Percentiles rank a stretch among this genome's conserved stretches.
These are phyloP conservation scores for Cyprinodon tularosa DNA, from an alignment of 2,113 vertebrate genomes.

Conservation along the genomic window DNA sequence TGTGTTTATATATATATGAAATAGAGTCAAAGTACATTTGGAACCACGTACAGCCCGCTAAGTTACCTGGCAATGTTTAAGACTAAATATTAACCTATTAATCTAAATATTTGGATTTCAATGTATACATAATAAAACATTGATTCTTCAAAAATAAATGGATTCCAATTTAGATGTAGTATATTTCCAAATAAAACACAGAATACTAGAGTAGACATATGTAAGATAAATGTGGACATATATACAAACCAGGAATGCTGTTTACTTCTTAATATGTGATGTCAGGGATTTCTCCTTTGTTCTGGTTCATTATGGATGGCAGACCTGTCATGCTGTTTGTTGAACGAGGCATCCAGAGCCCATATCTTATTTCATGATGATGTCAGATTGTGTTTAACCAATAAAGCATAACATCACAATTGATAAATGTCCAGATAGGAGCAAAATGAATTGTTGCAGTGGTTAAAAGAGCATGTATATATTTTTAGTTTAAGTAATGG, in stretches of 20 bases:
- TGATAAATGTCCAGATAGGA: constrained; percentile 37
- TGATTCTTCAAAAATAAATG: not conserved
- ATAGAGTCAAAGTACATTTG: too few relatives aligned
- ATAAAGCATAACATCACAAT: constrained; percentile 18
- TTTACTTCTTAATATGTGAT: not conserved
- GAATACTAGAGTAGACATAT: too few relatives aligned
- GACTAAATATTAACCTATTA: not conserved
- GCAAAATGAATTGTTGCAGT: constrained; percentile 19
- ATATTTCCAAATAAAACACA: too few relatives aligned
- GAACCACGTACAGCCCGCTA: not conserved
- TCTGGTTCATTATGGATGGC: constrained; percentile 47
- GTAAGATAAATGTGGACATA: not conserved
- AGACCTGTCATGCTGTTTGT: constrained; percentile 26
- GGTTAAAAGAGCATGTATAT: constrained; percentile 22
- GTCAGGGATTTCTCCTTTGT: constrained; percentile 49
- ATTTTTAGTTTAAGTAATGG: constrained; percentile 62
- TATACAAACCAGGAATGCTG: not conserved
- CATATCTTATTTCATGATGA: constrained; percentile 20
- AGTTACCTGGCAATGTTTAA: not conserved
- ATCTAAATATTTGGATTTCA: not conserved
- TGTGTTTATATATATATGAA: not conserved
- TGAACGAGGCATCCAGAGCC: constrained; percentile 42
- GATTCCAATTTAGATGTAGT: too few relatives aligned
- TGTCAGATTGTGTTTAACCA: constrained; percentile 15
- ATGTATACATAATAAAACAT: not conserved